Conservation (phyloP, 1,140 invertebrate species). For the Ctenoplectra terminalis region DNA sequence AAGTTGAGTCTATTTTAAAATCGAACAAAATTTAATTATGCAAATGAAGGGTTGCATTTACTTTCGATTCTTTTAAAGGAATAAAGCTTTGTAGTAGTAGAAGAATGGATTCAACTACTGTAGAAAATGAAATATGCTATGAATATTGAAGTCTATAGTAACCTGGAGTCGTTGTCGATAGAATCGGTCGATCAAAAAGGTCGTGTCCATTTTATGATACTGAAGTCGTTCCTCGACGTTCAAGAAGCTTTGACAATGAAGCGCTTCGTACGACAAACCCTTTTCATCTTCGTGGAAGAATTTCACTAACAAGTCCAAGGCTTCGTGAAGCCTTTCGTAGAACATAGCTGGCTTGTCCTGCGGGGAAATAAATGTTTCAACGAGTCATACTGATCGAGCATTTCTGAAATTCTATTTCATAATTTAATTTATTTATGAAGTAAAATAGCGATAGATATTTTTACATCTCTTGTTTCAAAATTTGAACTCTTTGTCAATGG, state of each 20-base stretch:
- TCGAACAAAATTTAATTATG: too few species aligned
- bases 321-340: constrained; percentile 93
- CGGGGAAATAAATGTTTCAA: not conserved
- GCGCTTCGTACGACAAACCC: constrained; percentile 89
- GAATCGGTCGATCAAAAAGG: constrained; percentile 92
- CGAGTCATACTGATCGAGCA: too few species aligned
- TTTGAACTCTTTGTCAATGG: too few species aligned
- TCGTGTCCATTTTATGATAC: constrained; percentile 93
- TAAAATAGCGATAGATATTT: too few species aligned
- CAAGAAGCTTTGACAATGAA: constrained; percentile 88
- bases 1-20: too few species aligned
- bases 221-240: constrained; percentile 90
- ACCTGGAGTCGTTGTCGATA: constrained; percentile 91
- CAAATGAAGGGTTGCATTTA: not conserved
- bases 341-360: constrained; percentile 90
- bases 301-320: constrained; percentile 91
- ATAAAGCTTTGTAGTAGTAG: not conserved
- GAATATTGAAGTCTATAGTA: not conserved
- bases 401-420: too few species aligned
- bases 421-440: too few species aligned
- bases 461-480: too few species aligned
- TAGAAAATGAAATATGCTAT: not conserved
- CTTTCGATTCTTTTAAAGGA: not conserved
- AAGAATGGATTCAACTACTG: too few species aligned
- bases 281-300: constrained; percentile 95